Base-by-base conservation (phyloP, 2,888 invertebrate genomes). In the Choreutis nemorana region DNA sequence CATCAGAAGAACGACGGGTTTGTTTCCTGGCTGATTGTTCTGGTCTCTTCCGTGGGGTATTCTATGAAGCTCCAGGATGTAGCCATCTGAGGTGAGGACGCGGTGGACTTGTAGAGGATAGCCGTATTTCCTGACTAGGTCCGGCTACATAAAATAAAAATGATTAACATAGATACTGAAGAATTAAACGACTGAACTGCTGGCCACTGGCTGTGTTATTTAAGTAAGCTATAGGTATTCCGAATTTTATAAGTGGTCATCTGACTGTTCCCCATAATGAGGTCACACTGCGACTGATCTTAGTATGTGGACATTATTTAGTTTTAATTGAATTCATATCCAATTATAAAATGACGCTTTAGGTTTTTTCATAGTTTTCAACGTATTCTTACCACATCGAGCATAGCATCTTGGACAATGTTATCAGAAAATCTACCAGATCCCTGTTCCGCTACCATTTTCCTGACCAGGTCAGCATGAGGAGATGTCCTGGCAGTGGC, bases 371-470 rank as follows among this genome's bases (percentile, higher is more conserved):
- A n/a, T n/a, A n/a, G n/a, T n/a, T n/a, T n/a, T n/a, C n/a, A n/a
- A n/a, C n/a, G n/a, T n/a, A n/a, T n/a, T n/a, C 65, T 55, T 31
- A 66, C 66, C 47, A 48, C 57, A 45, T 66, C 65, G 9, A 66
- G 45, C 4, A 36, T 30, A 4, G 56, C 50, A 42, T 67, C 66
- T 41, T 62, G 61, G 9, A 47, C 34, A 8, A 62, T 25, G 31
- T 55, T 33, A n/a, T 28, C 35, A 3, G 67, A 56, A 27, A 35
- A 48, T 22, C 53, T 40, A 1, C 29, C 26, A 6, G 42, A 43
- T 3, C 25, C 29, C n/a, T 40, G 35, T 2, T 29, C 34, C 5
- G 16, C 50, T 10, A 45, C 25, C 3, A 50, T 34, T 22, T 46
- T 35, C 32, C 51, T 47, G 1, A 58, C 45, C 18, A 42, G 42